These are phyloP conservation scores for Metopia argyrocephala DNA, from an alignment of 2,888 invertebrate genomes.

Conservation along the genomic window DNA sequence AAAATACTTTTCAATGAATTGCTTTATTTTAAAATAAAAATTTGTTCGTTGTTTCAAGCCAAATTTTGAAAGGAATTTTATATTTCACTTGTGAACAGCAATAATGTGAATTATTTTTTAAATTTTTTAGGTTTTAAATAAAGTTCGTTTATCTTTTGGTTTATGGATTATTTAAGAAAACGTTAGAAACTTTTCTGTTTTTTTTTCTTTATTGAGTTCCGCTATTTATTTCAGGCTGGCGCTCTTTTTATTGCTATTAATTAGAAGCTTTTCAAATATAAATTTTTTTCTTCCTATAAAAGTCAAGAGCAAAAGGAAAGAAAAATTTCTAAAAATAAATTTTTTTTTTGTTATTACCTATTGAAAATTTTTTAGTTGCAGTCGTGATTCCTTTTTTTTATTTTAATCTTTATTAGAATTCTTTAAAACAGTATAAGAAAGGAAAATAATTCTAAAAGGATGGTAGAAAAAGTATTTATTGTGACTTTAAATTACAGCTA, in stretches of 20 bases:
- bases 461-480: no score
- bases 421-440: no score
- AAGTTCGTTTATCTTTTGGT: background rate
- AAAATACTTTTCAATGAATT: no score
- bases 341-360: background rate
- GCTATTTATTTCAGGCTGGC: background rate
- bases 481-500: no score
- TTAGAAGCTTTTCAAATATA: conserved; percentile 46
- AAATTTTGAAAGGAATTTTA: background rate
- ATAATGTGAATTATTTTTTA: conserved; percentile 1
- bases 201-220: background rate
- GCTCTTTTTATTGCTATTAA: conserved; percentile 31
- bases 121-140: background rate
- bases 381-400: no score
- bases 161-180: background rate
- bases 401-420: no score
- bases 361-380: background rate
- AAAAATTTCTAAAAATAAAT: conserved; percentile 38
- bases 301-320: background rate
- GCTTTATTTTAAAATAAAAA: background rate
- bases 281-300: conserved; percentile 14
- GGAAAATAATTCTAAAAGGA: no score
- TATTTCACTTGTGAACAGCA: no score
- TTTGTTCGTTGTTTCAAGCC: background rate
- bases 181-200: background rate